These are phyloP conservation scores for Pheosia gnoma DNA, from an alignment of 2,888 invertebrate genomes.

Conservation along the genomic window DNA sequence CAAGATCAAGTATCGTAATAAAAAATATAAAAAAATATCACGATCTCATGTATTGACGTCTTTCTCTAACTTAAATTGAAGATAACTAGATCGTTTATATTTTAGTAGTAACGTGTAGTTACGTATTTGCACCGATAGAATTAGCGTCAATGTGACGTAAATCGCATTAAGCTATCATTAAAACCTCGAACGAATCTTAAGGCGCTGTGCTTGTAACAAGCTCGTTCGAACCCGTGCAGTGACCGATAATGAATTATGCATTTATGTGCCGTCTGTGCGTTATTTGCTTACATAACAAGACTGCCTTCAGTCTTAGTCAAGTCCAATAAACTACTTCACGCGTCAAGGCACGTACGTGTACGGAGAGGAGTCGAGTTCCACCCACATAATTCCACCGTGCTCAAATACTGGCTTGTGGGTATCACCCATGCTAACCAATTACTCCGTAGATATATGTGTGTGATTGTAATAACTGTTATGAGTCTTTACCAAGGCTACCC, in stretches of 20 bases:
- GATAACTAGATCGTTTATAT: conserved; percentile 3
- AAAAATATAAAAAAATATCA: not conserved
- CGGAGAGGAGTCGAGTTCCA: conserved; percentile 56
- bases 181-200: conserved; percentile 41
- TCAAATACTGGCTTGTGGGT: conserved; percentile 47
- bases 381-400: conserved; percentile 67
- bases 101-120: not conserved
- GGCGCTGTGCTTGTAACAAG: conserved; percentile 37
- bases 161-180: conserved; percentile 35
- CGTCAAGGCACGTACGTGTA: conserved; percentile 70
- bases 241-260: conserved; percentile 73
- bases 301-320: conserved; percentile 53
- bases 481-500: conserved; percentile 54
- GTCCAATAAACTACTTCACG: conserved; percentile 71
- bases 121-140: conserved; percentile 8
- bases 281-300: conserved; percentile 77
- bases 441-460: conserved; percentile 56
- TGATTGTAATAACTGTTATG: conserved; percentile 54
- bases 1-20: too few relatives aligned
- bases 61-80: not conserved
- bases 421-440: conserved; percentile 49
- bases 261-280: conserved; percentile 57
- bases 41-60: conserved; percentile 2
- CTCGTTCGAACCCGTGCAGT: conserved; percentile 59
- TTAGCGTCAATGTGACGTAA: conserved; percentile 28